These are phyloP conservation scores for Pseudoips prasinana DNA, from an alignment of 2,888 invertebrate genomes.

Conservation along the genomic window DNA sequence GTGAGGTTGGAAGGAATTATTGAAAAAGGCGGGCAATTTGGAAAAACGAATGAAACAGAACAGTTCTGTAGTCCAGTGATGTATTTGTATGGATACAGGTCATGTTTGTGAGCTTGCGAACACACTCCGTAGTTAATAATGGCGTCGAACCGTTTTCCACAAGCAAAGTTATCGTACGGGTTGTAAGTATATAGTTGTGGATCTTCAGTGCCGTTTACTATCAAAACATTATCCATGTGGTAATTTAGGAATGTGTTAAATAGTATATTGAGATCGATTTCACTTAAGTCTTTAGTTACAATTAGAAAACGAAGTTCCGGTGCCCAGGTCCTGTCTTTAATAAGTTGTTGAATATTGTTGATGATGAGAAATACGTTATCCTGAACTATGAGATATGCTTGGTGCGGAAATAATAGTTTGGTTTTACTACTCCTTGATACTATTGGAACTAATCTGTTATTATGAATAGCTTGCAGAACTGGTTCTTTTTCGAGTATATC, in stretches of 20 bases:
- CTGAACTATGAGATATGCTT: conserved; percentile 35
- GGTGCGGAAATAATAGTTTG: conserved; percentile 6
- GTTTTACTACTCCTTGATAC: conserved; percentile 2
- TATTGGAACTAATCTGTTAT: conserved; percentile 4
- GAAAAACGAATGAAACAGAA: conserved; percentile 36
- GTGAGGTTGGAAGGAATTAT: neutral
- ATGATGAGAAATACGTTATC: conserved; percentile 21
- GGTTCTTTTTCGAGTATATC: neutral
- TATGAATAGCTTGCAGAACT: conserved; percentile 9
- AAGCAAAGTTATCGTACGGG: conserved; percentile 49
- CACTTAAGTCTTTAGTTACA: conserved; percentile 25
- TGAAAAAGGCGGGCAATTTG: conserved; percentile 46
- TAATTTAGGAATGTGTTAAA: conserved; percentile 39
- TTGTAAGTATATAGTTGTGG: conserved; percentile 48
- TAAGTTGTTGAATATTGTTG: conserved; percentile 21
- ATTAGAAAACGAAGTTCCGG: conserved; percentile 40
- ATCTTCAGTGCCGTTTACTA: conserved; percentile 36
- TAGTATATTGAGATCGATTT: conserved; percentile 23
- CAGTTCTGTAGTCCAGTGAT: conserved; percentile 44
- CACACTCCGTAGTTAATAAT: conserved; percentile 48
- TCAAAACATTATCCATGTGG: conserved; percentile 37
- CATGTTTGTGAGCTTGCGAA: conserved; percentile 10
- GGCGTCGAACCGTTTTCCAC: conserved; percentile 44
- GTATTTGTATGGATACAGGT: conserved; percentile 38
- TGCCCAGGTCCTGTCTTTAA: conserved; percentile 37